Conservation (phyloP, 2,797 vertebrate species). For the Antennarius maculatus region DNA sequence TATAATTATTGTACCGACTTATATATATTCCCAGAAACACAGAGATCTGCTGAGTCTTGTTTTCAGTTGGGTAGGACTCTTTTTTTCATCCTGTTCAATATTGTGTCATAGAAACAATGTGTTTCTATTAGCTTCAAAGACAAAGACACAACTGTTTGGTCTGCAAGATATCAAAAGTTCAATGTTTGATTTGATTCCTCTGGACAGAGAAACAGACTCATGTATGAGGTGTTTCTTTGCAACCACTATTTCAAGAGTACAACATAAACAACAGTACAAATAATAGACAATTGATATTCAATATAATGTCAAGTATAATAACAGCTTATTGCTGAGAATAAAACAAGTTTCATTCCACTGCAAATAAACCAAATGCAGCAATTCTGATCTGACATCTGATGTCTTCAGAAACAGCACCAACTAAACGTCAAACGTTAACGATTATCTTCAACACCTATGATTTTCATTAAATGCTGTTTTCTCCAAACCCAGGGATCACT, state of each 20-base stretch:
- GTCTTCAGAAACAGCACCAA: background rate
- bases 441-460: background rate
- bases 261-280: slow-evolving; percentile 17
- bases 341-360: background rate
- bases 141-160: background rate
- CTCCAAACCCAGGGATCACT: background rate
- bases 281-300: slow-evolving; percentile 15
- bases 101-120: slow-evolving; percentile 22
- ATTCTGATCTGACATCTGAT: too few relatives aligned
- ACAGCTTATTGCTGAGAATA: slow-evolving; percentile 27
- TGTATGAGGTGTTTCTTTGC: slow-evolving; percentile 13
- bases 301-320: slow-evolving; percentile 15
- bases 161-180: background rate
- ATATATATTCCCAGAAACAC: background rate
- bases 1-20: background rate
- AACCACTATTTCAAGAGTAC: slow-evolving; percentile 12
- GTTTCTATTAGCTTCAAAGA: slow-evolving; percentile 7
- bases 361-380: background rate
- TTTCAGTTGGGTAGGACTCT: slow-evolving; percentile 32
- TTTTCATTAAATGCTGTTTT: too few relatives aligned
- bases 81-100: slow-evolving; percentile 46
- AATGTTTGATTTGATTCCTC: background rate
- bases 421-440: background rate
- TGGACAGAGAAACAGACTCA: slow-evolving; percentile 15
- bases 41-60: slow-evolving; percentile 4